Base-by-base conservation (phyloP, 1,140 invertebrate genomes). In the Holotrichia oblita region DNA sequence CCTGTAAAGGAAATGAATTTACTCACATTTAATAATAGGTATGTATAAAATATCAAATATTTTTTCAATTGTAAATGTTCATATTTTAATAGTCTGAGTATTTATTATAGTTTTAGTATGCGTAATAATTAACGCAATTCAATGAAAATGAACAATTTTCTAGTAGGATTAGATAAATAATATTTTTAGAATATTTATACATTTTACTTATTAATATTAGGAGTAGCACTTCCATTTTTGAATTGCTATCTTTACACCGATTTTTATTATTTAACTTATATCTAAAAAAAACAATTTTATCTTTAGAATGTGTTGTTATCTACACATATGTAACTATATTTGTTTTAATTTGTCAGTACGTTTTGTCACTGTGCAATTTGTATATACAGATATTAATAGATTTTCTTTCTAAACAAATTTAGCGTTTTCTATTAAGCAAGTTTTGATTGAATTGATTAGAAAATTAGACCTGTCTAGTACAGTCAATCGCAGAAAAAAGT, bases 321-420 rank as follows among this genome's bases (percentile, higher is more conserved):
- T 27, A 69, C 9, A 69, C 22, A 22, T 69, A 69, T 69, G 20
- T 69, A 27, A 69, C 27, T 69, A 34, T 69, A 27, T 69, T 69
- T 69, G 48, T 69, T 69, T 69, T 27, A 12, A 27, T 10, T 69
- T 69, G 61, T 69, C 61, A 69, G 8, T 55, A 55, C 48, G 48
- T 40, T 74, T 74, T 74, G 73, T 74, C 73, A 74, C 73, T 74
- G 73, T 74, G 73, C 73, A 74, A 74, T 74, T 74, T 74, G 73
- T 74, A 74, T 74, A 74, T 74, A 74, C 73, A 74, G 40, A 74
- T 74, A 41, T 74, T 74, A 74, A 74, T 41, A 41, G 27, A 74
- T n/a, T 22, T 69, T 69, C 22, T 69, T 69, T 69, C 61, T 17
- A 24, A 69, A 69, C 27, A 69, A 69, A 22, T 20, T n/a, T 55